A percentile compares a stretch with the other conserved stretches of the same genome.
These are phyloP conservation scores for Aegypius monachus DNA, from an alignment of 2,113 vertebrate species.

Conservation along the genomic window DNA sequence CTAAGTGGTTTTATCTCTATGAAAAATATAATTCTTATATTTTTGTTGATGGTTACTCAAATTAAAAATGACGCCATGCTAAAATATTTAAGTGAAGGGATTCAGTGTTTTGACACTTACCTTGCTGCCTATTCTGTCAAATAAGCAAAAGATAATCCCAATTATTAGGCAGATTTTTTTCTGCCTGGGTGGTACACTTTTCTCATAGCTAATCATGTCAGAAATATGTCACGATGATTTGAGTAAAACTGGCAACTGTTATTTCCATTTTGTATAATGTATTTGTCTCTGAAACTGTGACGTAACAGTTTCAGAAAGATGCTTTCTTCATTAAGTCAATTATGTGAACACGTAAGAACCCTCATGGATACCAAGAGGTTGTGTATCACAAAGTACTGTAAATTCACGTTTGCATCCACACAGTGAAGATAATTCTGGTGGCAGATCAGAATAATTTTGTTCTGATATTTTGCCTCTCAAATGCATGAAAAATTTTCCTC, in stretches of 20 bases:
- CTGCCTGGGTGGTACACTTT: neutral
- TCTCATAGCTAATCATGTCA: neutral
- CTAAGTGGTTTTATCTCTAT: neutral
- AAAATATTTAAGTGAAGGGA: neutral
- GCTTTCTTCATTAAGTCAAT: neutral
- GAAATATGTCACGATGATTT: neutral
- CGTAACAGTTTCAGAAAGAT: neutral
- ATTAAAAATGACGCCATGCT: neutral
- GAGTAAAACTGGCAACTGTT: neutral
- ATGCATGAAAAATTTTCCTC: neutral
- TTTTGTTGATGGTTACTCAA: neutral
- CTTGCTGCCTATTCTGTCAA: neutral
- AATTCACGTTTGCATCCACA: neutral
- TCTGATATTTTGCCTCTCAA: neutral
- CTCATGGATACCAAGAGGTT: neutral
- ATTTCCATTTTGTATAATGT: constrained; percentile 5
- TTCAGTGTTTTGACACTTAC: neutral
- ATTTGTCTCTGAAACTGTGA: neutral
- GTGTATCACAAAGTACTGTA: neutral
- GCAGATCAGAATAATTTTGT: neutral
- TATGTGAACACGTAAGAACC: neutral
- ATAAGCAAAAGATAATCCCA: neutral
- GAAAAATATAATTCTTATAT: neutral
- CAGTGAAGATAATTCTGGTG: neutral
- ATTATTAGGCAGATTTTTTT: constrained; percentile 1